Base-by-base conservation (phyloP, 1,140 invertebrate genomes). In the Olivierus martensii region DNA sequence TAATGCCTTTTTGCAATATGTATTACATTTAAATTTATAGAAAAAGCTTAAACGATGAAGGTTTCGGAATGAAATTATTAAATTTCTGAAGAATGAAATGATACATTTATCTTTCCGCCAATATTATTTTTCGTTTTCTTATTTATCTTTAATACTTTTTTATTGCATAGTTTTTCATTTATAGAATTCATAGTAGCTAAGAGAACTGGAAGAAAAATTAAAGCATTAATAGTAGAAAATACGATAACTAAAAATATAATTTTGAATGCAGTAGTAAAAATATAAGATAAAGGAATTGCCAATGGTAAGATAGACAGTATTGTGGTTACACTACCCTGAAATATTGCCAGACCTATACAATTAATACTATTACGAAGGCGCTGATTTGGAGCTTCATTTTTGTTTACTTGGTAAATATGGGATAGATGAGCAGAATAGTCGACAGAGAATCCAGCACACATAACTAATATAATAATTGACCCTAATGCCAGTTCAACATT, bases 401-500 rank as follows among this genome's bases (percentile, higher is more conserved):
- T 57, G 0, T 86, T 89, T 18, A 86, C 82, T 81, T 95, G 90
- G 66, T 91, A 96, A 0, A 88, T 88, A 64, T 96, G 94, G 59
- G 89, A 93, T 42, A 96, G 94, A 63, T 96, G 92, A 5, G 91
- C 92, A 0, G 89, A 91, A 66, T 94, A 97, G 64, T 96, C 92
- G 0, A 97, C 89, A 4, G 88, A 93, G 70, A 96, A 96, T 42
- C 93, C 93, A 39, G 96, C 93, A 63, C 90, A 94, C 89, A 98
- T 95, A 46, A 98, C 95, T 3, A 97, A 74, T 63, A 96, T 95
- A 36, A 97, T 95, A 91, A 96, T 98, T 0, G 91, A 95, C 61
- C 97, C 93, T 6, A 90, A 90, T 67, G 95, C 92, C 36, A 97
- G 72, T 63, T 89, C 91, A 1, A 96, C 87, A 58, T 82, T 80